Evolutionary conservation across 2,888 invertebrate species (phyloP).

Genomic region (Gortyna flavago): DNA sequence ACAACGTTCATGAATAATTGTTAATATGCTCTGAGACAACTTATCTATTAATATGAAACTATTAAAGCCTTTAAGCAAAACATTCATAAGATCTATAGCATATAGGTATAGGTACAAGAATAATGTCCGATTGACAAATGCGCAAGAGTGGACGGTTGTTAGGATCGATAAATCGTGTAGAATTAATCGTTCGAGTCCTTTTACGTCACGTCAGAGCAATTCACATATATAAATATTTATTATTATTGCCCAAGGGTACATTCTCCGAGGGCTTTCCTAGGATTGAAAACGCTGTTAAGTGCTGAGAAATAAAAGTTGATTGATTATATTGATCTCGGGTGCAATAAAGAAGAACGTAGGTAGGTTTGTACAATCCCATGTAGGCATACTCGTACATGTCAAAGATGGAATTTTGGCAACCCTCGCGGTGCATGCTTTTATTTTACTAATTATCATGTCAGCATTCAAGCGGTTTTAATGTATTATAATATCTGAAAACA

Average conservation of each 20-base stretch:
- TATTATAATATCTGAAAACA: neutral
- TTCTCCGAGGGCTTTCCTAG: slow-evolving; percentile 24
- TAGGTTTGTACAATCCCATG: neutral
- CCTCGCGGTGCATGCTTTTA: slow-evolving; percentile 2
- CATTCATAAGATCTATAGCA: slow-evolving; percentile 23
- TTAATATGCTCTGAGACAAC: neutral
- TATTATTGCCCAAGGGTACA: slow-evolving; percentile 40
- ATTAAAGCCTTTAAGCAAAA: slow-evolving; percentile 15
- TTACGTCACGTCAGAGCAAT: slow-evolving; percentile 50
- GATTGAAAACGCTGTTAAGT: slow-evolving; percentile 19
- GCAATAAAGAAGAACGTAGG: neutral
- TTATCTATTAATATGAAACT: slow-evolving; percentile 14
- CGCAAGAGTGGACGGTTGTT: slow-evolving; percentile 44
- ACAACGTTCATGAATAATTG: slow-evolving; percentile 17
- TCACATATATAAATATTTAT: slow-evolving; percentile 51
- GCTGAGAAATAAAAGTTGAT: slow-evolving; percentile 36
- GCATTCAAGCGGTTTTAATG: neutral
- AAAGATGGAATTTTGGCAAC: neutral
- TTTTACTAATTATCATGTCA: neutral
- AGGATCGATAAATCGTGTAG: slow-evolving; percentile 57
- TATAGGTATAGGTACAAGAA: slow-evolving; percentile 30
- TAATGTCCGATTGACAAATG: slow-evolving; percentile 54
- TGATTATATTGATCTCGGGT: neutral
- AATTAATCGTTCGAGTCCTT: slow-evolving; percentile 56
- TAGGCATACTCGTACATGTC: neutral